Base-by-base conservation (phyloP, 1,140 invertebrate genomes). In the Cotesia typhae region DNA sequence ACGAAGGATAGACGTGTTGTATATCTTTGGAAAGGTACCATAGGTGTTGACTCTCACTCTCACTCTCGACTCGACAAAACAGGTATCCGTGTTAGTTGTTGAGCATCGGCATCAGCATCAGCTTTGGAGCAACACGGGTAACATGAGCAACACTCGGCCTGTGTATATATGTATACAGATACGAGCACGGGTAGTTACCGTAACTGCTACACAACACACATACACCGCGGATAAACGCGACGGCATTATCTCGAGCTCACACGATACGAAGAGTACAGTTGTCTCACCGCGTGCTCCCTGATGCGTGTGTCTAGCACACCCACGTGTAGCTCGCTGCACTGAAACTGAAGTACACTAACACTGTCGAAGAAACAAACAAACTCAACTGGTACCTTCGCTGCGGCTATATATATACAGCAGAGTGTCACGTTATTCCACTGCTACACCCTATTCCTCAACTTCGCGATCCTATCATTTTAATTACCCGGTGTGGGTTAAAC, bases 401-500 rank as follows among this genome's bases (percentile, higher is more conserved):
- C 2, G 28, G 28, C 14, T 14, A 28, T 28, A 28, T 2, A 28
- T 28, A 28, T 28, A 28, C 28, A 28, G 1, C 28, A 28, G 28
- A 68, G 76, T 83, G 79, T 80, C 80, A 81, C 80, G 82, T 83
- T 84, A 82, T 84, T 84, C 59, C 60, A 53, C 41, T 6, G 41
- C 4, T 47, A 47, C 10, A 47, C 41, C 41, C 70, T 28, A 28
- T 28, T 28, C 28, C 28, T 28, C 28, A 28, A 28, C 28, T 51
- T 60, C 52, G 78, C 78, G 82, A 83, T 83, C 78, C 75, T 84
- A 84, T 84, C 83, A 75, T 73, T 79, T 84, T 84, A 84, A 84
- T 84, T 84, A 82, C 78, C 78, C 79, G 79, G 73, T 78, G 70
- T 72, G 82, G 82, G 82, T 83, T 83, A 83, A 84, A 84, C 82